phyloP scores from a whole-genome alignment of 2,888 invertebrate species.

The Catocala fraxini region DNA sequence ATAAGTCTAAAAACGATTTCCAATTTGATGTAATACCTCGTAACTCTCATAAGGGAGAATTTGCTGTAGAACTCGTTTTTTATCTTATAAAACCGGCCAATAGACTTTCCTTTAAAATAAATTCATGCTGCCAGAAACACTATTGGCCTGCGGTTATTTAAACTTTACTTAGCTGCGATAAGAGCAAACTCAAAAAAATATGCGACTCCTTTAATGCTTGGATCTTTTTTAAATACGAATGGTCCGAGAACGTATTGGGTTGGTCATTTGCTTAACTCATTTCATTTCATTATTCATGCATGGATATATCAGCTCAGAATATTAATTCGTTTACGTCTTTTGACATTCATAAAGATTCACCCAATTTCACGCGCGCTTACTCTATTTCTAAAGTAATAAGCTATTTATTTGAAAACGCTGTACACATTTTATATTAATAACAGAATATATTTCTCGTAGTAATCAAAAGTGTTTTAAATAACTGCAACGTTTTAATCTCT shows the following conservation, averaged over 20 bases:
- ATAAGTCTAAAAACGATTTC: conserved; percentile 63
- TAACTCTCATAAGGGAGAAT: conserved; percentile 63
- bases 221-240: conserved; percentile 5
- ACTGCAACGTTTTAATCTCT: too few relatives aligned
- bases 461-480: too few relatives aligned
- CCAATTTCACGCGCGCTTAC: too few relatives aligned
- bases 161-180: conserved; percentile 1
- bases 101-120: conserved; percentile 26
- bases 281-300: too few relatives aligned
- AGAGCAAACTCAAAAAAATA: conserved; percentile 12
- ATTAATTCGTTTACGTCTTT: too few relatives aligned
- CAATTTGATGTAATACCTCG: conserved; percentile 63
- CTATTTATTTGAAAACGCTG: too few relatives aligned
- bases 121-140: conserved; percentile 9
- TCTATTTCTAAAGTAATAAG: too few relatives aligned
- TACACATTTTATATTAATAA: too few relatives aligned
- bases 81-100: conserved; percentile 54
- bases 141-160: conserved; percentile 13
- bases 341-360: too few relatives aligned
- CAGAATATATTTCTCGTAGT: too few relatives aligned
- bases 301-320: too few relatives aligned
- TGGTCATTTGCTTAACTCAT: neutral
- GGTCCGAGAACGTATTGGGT: conserved; percentile 1
- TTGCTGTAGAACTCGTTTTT: conserved; percentile 52
- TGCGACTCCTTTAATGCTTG: conserved; percentile 6